Base-by-base conservation (phyloP, 2,888 invertebrate species). In the Hydropsyche betteni region DNA sequence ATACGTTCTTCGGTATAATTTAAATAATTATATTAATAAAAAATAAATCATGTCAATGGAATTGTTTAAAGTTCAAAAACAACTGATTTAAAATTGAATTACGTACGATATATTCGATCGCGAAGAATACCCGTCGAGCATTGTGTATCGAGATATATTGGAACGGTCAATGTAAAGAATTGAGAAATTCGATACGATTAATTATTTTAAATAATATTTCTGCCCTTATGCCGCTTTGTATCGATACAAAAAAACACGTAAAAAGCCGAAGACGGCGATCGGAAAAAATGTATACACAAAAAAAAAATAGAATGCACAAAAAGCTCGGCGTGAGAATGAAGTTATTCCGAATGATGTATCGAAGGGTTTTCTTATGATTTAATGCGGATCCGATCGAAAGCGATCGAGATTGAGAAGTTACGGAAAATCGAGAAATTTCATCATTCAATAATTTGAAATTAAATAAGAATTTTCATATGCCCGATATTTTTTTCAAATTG, bases 131-230 rank as follows among this genome's bases (percentile, higher is more conserved):
- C 72, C 72, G 72, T 58, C 72, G 72, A 72, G 72, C 58, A 36
- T 72, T 72, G 44, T 70, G 77, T 74, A 77, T 77, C 74, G 77
- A 71, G 76, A 76, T 76, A 76, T 76, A 76, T 76, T 73, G 76
- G 55, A 69, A 74, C 50, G 75, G 75, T 71, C 77, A 61, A 74
- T 76, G 61, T 77, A 34, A 77, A 77, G 70, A 76, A 77, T 77
- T 61, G 77, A 72, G 74, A 76, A 74, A 77, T 77, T 77, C 77
- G 77, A 77, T 75, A 77, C 76, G 77, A 77, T 69, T 71, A 69
- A 77, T 77, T 76, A 77, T 77, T 77, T 74, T 61, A 61, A 74
- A 69, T 68, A 53, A 69, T 34, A 69, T 44, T 69, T 69, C 50
- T 72, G 14, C n/a, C 70, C 52, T 70, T 69, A 12, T 52, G 44